A percentile compares a stretch with the other conserved stretches of the same genome.
These are phyloP conservation scores for Pterocles gutturalis DNA, from an alignment of 2,113 vertebrate species.

Conservation along the genomic window DNA sequence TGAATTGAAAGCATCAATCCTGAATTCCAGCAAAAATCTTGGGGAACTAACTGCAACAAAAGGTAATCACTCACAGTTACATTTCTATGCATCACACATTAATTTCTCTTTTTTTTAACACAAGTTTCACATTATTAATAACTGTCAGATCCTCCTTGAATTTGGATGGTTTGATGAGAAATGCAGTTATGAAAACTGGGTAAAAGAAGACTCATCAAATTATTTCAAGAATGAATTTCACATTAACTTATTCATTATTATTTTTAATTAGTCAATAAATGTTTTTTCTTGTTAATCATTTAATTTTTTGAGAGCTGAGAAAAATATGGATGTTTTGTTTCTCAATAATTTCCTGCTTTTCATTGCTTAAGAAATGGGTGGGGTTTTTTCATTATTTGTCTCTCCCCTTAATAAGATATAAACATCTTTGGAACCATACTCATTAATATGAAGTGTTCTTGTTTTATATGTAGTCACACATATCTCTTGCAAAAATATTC, in stretches of 20 bases:
- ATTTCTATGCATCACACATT: background rate
- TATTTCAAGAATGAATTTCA: background rate
- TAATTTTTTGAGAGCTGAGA: background rate
- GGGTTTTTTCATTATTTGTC: background rate
- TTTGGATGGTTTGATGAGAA: background rate
- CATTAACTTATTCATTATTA: background rate
- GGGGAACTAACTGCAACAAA: background rate
- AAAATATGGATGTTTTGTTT: background rate
- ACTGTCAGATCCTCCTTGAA: background rate
- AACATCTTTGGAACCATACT: background rate
- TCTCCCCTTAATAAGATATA: accelerated
- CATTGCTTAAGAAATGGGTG: background rate
- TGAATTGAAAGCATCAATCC: background rate
- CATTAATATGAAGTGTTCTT: background rate
- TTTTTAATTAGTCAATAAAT: background rate
- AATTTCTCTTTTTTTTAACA: background rate
- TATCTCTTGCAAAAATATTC: background rate
- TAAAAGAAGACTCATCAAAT: background rate
- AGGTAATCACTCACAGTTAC: background rate
- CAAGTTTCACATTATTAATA: background rate
- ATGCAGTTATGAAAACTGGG: background rate
- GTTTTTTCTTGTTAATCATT: background rate
- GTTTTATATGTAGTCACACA: background rate
- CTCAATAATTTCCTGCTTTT: background rate
- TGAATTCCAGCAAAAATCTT: background rate